phyloP scores from a whole-genome alignment of 2,113 vertebrate species.

The Equus przewalskii region DNA sequence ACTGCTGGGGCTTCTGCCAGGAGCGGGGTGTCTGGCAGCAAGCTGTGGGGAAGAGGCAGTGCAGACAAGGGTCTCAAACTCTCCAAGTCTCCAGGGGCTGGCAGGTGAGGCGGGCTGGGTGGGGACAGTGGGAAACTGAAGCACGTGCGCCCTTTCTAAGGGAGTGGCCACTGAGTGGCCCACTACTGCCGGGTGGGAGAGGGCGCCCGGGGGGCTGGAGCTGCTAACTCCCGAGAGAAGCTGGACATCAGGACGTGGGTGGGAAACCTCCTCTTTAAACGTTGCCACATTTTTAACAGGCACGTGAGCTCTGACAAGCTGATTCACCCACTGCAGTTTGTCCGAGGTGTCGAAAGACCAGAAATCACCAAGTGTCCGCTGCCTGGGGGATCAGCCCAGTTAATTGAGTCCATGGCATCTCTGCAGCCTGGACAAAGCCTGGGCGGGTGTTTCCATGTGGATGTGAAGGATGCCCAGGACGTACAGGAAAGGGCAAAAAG shows the following conservation, averaged over 20 bases:
- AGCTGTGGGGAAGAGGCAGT: not conserved
- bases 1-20: not conserved
- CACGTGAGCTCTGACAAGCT: not conserved
- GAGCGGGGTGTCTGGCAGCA: not conserved
- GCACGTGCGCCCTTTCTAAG: not conserved
- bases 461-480: accelerated
- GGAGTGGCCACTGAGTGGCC: not conserved
- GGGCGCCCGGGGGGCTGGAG: no score
- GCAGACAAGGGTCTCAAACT: no score
- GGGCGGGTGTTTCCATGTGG: accelerated
- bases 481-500: not conserved
- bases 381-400: not conserved
- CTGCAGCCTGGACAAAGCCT: not conserved
- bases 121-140: not conserved
- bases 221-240: no score
- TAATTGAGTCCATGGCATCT: no score
- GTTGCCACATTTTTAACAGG: not conserved
- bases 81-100: not conserved
- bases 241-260: not conserved
- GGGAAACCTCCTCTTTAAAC: not conserved
- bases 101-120: not conserved
- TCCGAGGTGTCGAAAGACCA: not conserved
- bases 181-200: not conserved
- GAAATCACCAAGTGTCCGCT: not conserved
- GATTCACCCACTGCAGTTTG: not conserved